phyloP scores from a whole-genome alignment of 2,113 vertebrate species.

The Sclerurus mexicanus region DNA sequence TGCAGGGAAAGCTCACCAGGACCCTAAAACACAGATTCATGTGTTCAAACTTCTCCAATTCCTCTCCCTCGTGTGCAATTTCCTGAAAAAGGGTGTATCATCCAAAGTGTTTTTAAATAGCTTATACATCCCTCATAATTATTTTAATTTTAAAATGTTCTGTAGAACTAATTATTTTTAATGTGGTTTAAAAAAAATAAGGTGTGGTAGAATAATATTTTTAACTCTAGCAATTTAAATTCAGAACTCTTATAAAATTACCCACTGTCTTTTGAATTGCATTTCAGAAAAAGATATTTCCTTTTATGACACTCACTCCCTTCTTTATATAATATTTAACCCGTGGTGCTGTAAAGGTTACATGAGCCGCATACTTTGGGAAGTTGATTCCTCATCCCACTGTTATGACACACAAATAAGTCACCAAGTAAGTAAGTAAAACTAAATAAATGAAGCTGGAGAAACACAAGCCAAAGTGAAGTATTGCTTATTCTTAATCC shows the following conservation, averaged over 20 bases:
- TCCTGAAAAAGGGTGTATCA: constrained; percentile 32
- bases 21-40: not conserved
- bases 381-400: not conserved
- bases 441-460: constrained; percentile 2
- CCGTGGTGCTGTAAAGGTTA: not conserved
- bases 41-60: not conserved
- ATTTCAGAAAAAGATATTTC: constrained; percentile 36
- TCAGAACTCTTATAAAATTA: constrained; percentile 13
- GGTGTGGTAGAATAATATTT: constrained; percentile 45
- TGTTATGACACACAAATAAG: constrained; percentile 4
- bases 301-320: constrained; percentile 31
- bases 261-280: not conserved
- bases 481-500: constrained; percentile 50
- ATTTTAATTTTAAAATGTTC: constrained; percentile 50
- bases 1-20: not conserved
- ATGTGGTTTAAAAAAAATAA: not conserved
- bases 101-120: constrained; percentile 11
- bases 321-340: constrained; percentile 33
- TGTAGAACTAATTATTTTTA: constrained; percentile 48
- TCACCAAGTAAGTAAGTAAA: constrained; percentile 14
- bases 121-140: not conserved
- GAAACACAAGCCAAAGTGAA: constrained; percentile 24
- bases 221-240: constrained; percentile 23
- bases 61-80: not conserved
- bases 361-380: not conserved